Percentiles rank a stretch among this genome's conserved stretches.
Conservation (phyloP, 1,140 invertebrate genomes). For the Pseudomyrmex cubaensis region DNA sequence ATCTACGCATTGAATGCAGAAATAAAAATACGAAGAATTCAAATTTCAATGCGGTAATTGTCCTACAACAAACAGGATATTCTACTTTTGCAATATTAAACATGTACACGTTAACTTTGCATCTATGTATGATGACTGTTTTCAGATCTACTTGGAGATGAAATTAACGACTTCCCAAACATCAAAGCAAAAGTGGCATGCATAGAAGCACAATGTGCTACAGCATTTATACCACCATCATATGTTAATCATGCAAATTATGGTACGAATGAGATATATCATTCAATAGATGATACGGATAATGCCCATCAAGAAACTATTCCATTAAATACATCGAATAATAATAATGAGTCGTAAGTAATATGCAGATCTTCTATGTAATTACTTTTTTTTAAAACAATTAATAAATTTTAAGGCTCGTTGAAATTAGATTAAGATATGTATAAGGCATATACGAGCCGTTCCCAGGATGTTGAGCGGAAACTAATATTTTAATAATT, state of each 20-base stretch:
- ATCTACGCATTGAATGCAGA: conserved; percentile 16
- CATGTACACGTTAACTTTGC: not conserved
- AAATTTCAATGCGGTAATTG: conserved; percentile 18
- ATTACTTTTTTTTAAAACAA: no score
- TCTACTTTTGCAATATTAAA: not conserved
- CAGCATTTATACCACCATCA: not conserved
- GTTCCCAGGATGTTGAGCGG: no score
- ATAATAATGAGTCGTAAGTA: no score
- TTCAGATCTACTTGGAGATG: not conserved
- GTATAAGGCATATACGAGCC: no score
- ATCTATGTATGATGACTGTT: not conserved
- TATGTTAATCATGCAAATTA: not conserved
- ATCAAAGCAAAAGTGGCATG: not conserved
- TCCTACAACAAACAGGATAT: not conserved
- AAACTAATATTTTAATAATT: no score
- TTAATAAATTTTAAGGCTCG: no score
- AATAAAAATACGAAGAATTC: conserved; percentile 27
- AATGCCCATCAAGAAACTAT: not conserved
- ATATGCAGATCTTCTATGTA: no score
- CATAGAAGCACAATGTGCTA: not conserved
- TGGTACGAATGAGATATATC: not conserved
- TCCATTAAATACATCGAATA: no score
- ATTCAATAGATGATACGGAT: not conserved
- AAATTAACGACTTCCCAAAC: not conserved
- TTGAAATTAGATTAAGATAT: no score